A percentile compares a stretch with the other conserved stretches of the same genome.
These are phyloP conservation scores for Trichosurus vulpecula DNA, from an alignment of 2,797 vertebrate genomes.

Conservation along the genomic window DNA sequence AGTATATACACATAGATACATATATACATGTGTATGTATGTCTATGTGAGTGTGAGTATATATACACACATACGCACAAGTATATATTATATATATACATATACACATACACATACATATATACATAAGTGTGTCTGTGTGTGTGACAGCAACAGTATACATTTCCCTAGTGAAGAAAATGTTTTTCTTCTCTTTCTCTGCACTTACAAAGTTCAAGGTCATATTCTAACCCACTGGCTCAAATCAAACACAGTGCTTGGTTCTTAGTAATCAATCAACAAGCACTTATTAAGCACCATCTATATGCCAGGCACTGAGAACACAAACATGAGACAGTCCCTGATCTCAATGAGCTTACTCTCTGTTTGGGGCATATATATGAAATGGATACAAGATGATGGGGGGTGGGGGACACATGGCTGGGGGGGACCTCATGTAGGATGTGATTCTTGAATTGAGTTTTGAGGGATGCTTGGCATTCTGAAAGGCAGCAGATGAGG, in stretches of 20 bases:
- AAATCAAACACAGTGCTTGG: background rate
- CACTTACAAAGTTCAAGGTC: conserved; percentile 11
- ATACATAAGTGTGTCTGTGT: background rate
- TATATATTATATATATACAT: too few relatives aligned
- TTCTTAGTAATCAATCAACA: background rate
- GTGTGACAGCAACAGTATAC: background rate
- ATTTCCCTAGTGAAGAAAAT: conserved; percentile 10
- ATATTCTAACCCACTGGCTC: background rate
- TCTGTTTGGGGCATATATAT: background rate
- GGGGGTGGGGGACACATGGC: background rate
- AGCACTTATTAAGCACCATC: background rate
- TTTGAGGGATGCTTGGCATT: background rate
- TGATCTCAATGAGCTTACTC: background rate
- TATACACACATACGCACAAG: background rate
- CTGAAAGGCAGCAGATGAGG: background rate
- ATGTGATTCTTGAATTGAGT: background rate
- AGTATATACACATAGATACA: background rate
- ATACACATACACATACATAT: background rate
- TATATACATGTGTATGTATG: too few relatives aligned
- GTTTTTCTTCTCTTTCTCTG: background rate
- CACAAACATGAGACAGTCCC: background rate
- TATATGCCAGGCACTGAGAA: background rate
- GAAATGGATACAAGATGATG: background rate
- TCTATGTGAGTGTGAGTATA: too few relatives aligned
- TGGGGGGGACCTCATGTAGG: background rate